Evolutionary conservation across 1,140 invertebrate genomes (phyloP), one percentile per base, ranked within the genome.

Genomic region (Copidosoma floridanum): DNA sequence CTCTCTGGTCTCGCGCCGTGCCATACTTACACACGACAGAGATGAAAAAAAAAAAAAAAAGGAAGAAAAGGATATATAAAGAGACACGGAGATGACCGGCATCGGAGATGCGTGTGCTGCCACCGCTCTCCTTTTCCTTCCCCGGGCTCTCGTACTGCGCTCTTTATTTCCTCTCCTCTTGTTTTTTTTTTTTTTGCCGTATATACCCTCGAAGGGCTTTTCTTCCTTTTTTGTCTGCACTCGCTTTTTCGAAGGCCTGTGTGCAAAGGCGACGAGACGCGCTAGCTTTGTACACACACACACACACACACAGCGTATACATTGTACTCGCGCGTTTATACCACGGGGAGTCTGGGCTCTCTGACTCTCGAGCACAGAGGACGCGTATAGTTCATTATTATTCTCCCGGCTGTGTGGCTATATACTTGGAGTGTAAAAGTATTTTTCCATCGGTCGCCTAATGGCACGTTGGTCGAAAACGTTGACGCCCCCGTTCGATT

Each of bases 201-300:
- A 6, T 18, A 23, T 40, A 14, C 29, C 7, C 16, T n/a, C 29
- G 7, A 16, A 57, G 53, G 32, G 32, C 26, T 58, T 61, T 40
- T 38, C 16, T 26, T 61, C 52, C 60, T 63, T 65, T 57, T 62
- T 63, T 59, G 35, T 54, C 41, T 21, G 57, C 56, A 29, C 55
- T 47, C n/a, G n/a, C n/a, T n/a, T n/a, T n/a, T n/a, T n/a, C n/a
- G n/a, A n/a, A n/a, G n/a, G 35, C 38, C 48, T 37, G 54, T 67
- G 63, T 67, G 55, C 61, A 44, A 53, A 69, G 65, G 63, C 64
- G 67, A 65, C 63, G 69, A 70, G 65, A 66, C 68, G 64, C 63
- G n/a, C 23, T 12, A 14, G 18, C 24, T 16, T n/a, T n/a, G n/a
- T n/a, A n/a, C n/a, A n/a, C n/a, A n/a, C n/a, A n/a, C n/a, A n/a